Evolutionary conservation across 2,888 invertebrate species (phyloP).

Genomic region (Apodemia duryi): DNA sequence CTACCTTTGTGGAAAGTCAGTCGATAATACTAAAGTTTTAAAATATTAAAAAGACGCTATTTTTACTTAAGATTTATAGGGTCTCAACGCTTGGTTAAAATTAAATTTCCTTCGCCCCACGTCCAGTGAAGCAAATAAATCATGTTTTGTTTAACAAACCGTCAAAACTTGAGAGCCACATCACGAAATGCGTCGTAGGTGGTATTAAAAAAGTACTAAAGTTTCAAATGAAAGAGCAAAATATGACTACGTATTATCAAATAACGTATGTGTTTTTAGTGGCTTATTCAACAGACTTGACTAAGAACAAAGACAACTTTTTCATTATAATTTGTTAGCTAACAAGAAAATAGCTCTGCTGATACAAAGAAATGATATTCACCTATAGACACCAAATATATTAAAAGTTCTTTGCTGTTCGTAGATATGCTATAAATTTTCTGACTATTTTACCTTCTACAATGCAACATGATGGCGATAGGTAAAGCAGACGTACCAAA

Average conservation of each 20-base stretch:
- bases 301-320: background rate
- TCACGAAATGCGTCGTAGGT: conserved; percentile 7
- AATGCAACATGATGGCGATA: too few relatives aligned
- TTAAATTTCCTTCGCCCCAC: conserved; percentile 10
- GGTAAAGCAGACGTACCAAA: too few relatives aligned
- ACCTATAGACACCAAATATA: too few relatives aligned
- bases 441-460: too few relatives aligned
- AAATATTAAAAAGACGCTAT: background rate
- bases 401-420: too few relatives aligned
- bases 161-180: conserved; percentile 14
- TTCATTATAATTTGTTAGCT: background rate
- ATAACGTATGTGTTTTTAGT: background rate
- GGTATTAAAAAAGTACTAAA: conserved; percentile 14
- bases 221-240: conserved; percentile 1
- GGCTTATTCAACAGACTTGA: background rate
- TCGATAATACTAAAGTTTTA: background rate
- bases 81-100: conserved; percentile 6
- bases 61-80: conserved; percentile 7
- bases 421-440: too few relatives aligned
- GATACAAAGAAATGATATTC: too few relatives aligned
- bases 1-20: too few relatives aligned
- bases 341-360: too few relatives aligned
- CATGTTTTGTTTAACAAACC: conserved; percentile 14
- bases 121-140: conserved; percentile 16
- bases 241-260: conserved; percentile 1